Conservation (phyloP, 1,140 invertebrate genomes). For the Potamilus streckersoni region DNA sequence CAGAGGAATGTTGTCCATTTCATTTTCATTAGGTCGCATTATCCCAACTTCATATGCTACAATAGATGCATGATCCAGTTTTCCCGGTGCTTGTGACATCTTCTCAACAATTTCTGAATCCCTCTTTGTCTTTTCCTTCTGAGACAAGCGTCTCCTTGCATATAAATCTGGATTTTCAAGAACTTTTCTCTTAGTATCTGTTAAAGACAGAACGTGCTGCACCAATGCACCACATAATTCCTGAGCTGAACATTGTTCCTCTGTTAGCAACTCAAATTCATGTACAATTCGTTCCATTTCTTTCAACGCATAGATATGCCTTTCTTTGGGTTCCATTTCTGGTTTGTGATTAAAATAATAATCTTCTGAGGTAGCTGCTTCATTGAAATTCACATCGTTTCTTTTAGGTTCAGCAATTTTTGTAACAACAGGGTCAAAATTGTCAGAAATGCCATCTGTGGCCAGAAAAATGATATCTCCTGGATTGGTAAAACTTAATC, state of each 20-base stretch:
- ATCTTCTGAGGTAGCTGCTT: conserved; percentile 27
- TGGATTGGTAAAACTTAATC: conserved; percentile 84
- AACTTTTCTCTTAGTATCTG: conserved; percentile 65
- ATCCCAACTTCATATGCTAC: conserved; percentile 82
- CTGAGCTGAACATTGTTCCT: conserved; percentile 64
- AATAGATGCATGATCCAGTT: conserved; percentile 90
- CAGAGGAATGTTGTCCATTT: conserved; percentile 43
- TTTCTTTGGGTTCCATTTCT: conserved; percentile 65
- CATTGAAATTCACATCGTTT: conserved; percentile 24
- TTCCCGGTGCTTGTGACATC: conserved; percentile 81
- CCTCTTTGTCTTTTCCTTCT: conserved; percentile 56
- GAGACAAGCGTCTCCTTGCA: conserved; percentile 55
- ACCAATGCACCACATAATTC: conserved; percentile 66
- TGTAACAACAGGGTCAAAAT: conserved; percentile 94
- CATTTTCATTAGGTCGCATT: conserved; percentile 43
- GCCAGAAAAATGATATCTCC: conserved; percentile 92
- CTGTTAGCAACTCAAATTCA: conserved; percentile 65
- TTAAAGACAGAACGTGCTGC: conserved; percentile 65
- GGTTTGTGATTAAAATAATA: conserved; percentile 53
- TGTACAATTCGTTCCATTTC: conserved; percentile 68
- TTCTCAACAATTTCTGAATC: conserved; percentile 64
- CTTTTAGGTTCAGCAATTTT: conserved; percentile 79
- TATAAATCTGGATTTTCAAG: conserved; percentile 65
- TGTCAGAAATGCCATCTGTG: conserved; percentile 92
- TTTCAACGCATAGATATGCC: conserved; percentile 67